These are phyloP conservation scores for Melanchra persicariae DNA, from an alignment of 2,888 invertebrate genomes.

Conservation along the genomic window DNA sequence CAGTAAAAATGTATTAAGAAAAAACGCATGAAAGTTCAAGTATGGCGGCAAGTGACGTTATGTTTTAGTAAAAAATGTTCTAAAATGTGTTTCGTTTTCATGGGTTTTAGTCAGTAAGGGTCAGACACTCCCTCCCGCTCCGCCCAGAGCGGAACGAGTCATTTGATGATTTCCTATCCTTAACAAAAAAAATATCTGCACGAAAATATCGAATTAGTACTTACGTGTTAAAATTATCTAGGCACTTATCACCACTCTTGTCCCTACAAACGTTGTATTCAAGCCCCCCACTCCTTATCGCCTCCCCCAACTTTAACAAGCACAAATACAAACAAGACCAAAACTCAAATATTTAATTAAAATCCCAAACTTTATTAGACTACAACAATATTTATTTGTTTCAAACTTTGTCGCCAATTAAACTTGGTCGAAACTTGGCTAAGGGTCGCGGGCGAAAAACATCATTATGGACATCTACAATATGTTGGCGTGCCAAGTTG, in stretches of 20 bases:
- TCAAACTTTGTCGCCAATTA: constrained; percentile 65
- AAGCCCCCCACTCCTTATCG: background rate
- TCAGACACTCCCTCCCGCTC: too few relatives aligned
- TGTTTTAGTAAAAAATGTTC: too few relatives aligned
- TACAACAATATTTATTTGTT: constrained; percentile 64
- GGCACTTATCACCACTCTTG: background rate
- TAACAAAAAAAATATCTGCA: too few relatives aligned
- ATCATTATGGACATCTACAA: constrained; percentile 50
- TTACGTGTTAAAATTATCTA: background rate
- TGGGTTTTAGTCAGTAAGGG: too few relatives aligned
- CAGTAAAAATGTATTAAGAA: too few relatives aligned
- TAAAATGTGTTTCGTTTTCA: too few relatives aligned
- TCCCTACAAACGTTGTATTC: background rate
- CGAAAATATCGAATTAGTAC: background rate
- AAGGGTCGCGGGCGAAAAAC: constrained; percentile 48
- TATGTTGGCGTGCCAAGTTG: constrained; percentile 58
- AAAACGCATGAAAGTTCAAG: too few relatives aligned
- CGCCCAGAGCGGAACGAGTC: too few relatives aligned
- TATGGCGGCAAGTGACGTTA: too few relatives aligned
- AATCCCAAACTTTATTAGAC: constrained; percentile 54
- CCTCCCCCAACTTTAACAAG: constrained; percentile 20
- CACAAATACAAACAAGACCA: constrained; percentile 34
- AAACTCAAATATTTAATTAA: constrained; percentile 61
- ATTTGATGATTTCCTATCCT: too few relatives aligned
- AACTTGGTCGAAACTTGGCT: constrained; percentile 58